These are phyloP conservation scores for Chrysomela aeneicollis DNA, from an alignment of 2,888 invertebrate species.

Conservation along the genomic window DNA sequence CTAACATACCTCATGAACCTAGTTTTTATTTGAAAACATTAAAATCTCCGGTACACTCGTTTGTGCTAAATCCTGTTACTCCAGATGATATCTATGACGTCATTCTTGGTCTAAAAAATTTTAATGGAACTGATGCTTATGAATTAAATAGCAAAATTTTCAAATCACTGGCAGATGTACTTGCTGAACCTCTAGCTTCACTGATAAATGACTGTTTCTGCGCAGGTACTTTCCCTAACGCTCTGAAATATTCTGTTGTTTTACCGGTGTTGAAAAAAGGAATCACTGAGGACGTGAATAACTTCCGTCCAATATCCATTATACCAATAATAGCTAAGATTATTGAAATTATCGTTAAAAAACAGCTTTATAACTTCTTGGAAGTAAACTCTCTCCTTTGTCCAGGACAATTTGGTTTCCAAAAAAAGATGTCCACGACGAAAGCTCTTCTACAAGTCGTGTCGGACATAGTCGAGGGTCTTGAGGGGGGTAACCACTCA, in stretches of 20 bases:
- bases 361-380: not conserved
- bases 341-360: not conserved
- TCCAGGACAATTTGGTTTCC: too few relatives aligned
- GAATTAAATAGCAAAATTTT: not conserved
- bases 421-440: not conserved
- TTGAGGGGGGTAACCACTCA: not conserved
- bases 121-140: slow-evolving; percentile 4
- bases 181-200: not conserved
- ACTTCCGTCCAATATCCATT: not conserved
- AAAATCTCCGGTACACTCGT: not conserved
- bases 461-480: not conserved
- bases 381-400: too few relatives aligned
- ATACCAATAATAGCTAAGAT: not conserved
- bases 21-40: not conserved
- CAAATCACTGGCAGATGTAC: too few relatives aligned
- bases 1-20: slow-evolving; percentile 1
- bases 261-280: not conserved
- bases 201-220: slow-evolving; percentile 8
- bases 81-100: not conserved
- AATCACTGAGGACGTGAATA: not conserved
- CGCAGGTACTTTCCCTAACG: not conserved
- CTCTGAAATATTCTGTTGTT: not conserved
- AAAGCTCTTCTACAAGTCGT: not conserved
- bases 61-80: not conserved
- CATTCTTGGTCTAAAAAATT: slow-evolving; percentile 1